These are phyloP conservation scores for Oryctes rhinoceros DNA, from an alignment of 1,140 invertebrate species.

Conservation along the genomic window DNA sequence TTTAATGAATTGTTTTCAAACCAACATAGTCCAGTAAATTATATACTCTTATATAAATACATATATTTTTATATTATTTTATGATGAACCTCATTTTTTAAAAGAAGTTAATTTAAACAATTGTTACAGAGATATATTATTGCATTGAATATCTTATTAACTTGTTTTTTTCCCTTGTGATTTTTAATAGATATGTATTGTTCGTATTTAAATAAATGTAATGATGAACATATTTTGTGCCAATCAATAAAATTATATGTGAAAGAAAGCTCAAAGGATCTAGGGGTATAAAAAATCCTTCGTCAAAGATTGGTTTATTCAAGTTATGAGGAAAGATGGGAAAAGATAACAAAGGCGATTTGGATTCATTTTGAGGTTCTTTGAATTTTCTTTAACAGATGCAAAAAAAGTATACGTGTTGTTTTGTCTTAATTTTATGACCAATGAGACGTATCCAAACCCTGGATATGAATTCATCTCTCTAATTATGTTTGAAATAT, in stretches of 20 bases:
- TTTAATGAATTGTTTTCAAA: background rate
- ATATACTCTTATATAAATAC: slow-evolving; percentile 15
- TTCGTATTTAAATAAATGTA: background rate
- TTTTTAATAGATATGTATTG: background rate
- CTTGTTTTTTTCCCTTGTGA: slow-evolving; percentile 4
- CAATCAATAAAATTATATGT: slow-evolving; percentile 1
- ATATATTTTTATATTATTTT: slow-evolving; percentile 24
- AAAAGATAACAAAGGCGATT: background rate
- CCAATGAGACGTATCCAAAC: too few species aligned
- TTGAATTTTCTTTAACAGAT: background rate
- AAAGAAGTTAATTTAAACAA: slow-evolving; percentile 1
- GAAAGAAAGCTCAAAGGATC: background rate
- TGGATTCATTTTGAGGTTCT: background rate
- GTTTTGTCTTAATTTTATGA: too few species aligned
- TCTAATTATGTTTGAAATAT: too few species aligned
- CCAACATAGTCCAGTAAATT: background rate
- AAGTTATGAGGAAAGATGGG: background rate
- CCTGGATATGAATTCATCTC: too few species aligned
- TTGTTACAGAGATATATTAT: background rate
- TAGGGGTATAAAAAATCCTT: background rate
- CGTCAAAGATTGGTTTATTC: background rate
- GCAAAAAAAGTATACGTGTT: too few species aligned
- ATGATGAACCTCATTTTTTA: slow-evolving; percentile 29
- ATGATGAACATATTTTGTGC: background rate
- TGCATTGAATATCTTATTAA: background rate